phyloP scores from a whole-genome alignment of 2,797 vertebrate species.

The Linurgus olivaceus region DNA sequence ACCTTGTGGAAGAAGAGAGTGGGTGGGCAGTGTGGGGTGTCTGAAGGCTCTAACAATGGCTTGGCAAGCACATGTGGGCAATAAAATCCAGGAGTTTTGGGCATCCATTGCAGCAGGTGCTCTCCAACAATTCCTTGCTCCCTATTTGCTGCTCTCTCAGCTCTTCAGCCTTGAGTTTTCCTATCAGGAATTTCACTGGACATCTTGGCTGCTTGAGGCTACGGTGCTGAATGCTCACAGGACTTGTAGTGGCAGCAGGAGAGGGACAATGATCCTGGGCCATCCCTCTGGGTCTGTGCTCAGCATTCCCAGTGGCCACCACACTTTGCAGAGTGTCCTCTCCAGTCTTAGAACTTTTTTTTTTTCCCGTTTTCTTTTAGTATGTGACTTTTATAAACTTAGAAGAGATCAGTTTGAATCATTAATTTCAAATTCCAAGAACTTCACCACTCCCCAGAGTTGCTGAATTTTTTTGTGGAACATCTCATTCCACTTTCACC shows the following conservation, averaged over 20 bases:
- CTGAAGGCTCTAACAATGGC: neutral
- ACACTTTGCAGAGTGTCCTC: neutral
- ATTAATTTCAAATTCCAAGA: neutral
- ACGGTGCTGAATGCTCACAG: neutral
- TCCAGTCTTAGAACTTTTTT: neutral
- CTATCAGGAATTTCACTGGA: neutral
- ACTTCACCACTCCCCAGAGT: neutral
- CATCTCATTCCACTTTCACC: neutral
- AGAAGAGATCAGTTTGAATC: neutral
- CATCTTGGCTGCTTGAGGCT: neutral
- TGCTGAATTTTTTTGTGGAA: neutral
- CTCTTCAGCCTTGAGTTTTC: neutral
- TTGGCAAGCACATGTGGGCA: neutral
- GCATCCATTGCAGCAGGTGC: neutral
- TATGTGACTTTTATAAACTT: neutral
- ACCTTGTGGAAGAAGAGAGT: neutral
- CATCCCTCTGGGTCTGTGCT: neutral
- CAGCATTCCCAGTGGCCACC: neutral
- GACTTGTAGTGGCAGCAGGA: neutral
- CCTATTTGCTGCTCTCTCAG: neutral
- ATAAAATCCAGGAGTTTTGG: neutral
- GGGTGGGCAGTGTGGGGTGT: neutral
- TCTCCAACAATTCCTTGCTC: neutral
- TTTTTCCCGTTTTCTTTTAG: rapidly evolving
- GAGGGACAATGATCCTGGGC: neutral